Percentiles rank a stretch among this genome's conserved stretches.
phyloP scores from a whole-genome alignment of 2,797 vertebrate genomes.

The Ataeniobius toweri region DNA sequence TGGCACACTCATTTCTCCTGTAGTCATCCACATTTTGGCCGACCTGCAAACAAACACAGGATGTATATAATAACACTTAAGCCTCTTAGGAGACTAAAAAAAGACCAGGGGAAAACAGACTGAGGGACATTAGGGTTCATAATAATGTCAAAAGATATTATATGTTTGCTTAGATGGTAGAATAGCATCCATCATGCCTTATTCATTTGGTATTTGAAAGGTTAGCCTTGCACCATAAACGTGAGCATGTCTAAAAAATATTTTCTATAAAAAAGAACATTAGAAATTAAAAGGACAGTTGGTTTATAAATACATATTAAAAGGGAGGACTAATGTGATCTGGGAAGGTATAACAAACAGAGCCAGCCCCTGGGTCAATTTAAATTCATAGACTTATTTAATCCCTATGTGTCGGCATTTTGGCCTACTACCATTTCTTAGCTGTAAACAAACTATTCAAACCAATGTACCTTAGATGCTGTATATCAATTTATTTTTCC shows the following conservation, averaged over 20 bases:
- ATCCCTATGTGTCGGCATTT: background rate
- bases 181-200: background rate
- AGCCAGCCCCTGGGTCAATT: background rate
- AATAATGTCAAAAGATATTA: background rate
- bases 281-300: background rate
- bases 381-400: background rate
- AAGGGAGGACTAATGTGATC: background rate
- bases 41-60: conserved; percentile 76
- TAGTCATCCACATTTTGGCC: conserved; percentile 80
- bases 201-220: background rate
- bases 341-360: background rate
- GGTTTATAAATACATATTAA: background rate
- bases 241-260: background rate
- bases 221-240: background rate
- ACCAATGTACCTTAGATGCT: background rate
- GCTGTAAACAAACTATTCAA: too few relatives aligned
- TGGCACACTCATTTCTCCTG: conserved; percentile 79
- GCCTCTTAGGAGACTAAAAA: conserved; percentile 31
- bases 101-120: conserved; percentile 19
- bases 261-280: background rate
- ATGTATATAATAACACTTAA: conserved; percentile 52
- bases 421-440: background rate
- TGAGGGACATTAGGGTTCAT: conserved; percentile 32
- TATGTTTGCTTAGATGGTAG: background rate
- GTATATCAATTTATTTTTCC: background rate